phyloP scores from a whole-genome alignment of 2,888 invertebrate genomes.

The Lumbricus terrestris region DNA sequence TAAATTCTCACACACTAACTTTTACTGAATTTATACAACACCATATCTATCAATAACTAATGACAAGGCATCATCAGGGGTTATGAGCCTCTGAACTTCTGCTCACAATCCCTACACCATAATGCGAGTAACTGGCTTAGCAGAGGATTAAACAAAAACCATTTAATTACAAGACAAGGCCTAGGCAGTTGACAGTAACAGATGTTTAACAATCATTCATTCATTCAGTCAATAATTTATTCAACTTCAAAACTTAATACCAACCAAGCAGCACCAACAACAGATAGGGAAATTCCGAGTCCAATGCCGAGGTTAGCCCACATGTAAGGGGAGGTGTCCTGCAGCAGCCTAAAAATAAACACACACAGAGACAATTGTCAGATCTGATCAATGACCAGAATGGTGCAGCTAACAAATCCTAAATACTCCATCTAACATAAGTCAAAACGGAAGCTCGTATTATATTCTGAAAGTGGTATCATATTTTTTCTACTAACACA shows the following conservation, averaged over 20 bases:
- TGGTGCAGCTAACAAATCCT: neutral
- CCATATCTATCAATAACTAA: neutral
- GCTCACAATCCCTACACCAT: neutral
- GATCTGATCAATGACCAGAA: neutral
- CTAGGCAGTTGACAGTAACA: no score
- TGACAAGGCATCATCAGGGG: neutral
- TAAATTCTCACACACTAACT: no score
- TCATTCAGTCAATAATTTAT: no score
- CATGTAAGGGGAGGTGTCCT: constrained; percentile 88
- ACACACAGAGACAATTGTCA: neutral
- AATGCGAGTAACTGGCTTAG: neutral
- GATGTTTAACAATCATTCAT: no score
- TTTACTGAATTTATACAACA: no score
- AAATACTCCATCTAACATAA: neutral
- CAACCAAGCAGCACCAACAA: constrained; percentile 93
- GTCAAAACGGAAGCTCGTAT: neutral
- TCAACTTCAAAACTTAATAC: neutral
- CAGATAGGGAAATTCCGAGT: constrained; percentile 87
- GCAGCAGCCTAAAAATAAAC: constrained; percentile 70
- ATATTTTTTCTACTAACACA: neutral
- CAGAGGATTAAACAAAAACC: neutral
- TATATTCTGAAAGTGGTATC: neutral
- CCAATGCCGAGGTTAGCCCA: constrained; percentile 94
- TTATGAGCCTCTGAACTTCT: neutral
- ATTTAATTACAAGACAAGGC: no score